Base-by-base conservation (phyloP, 2,888 invertebrate species). In the Vannuccia rotundouncinata region DNA sequence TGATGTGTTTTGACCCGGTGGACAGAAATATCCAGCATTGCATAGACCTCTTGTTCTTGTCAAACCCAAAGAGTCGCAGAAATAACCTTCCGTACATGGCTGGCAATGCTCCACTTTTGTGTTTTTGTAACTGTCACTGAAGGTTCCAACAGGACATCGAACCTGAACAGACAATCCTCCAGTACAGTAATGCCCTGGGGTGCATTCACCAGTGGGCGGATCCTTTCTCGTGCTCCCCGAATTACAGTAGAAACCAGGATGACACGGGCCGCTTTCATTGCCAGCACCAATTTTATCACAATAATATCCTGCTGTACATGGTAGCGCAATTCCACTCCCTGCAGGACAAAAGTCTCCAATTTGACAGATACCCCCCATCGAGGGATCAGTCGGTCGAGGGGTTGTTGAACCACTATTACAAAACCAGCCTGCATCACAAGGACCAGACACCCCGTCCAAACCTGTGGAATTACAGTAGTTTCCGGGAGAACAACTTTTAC, bases 381-480 rank as follows among this genome's bases (percentile, higher is more conserved):
- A 45, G 45, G 17, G 5, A 45, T 17, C 45, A 45, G 45, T 45
- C 17, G 45, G 45, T 45, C 17, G 45, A 45, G 45, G 10, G 10
- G 74, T 17, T 27, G 10, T 83, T 13, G 86, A 82, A 1, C 85
- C 85, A 79, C 81, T 81, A 1, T 82, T 83, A 80, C 86, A 86
- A 83, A 82, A 86, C 79, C 79, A 80, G 85, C 86, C 86, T 83
- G 84, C 74, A 73, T 73, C 74, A 73, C 74, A 73, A 73, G 82
- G 81, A 29, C 82, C 83, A 22, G 81, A 81, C 79, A 84, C 81
- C 80, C 85, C 85, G 85, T 84, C 84, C 75, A 86, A 81, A 74
- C 86, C 86, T 86, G 80, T 0, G 81, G 81, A 25, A n/a, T 31
- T 13, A 73, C 74, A 73, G 74, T 73, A 73, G n/a, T 73, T 17